Conservation (phyloP, 1,140 invertebrate genomes). For the Brachionus rotundiformis region DNA sequence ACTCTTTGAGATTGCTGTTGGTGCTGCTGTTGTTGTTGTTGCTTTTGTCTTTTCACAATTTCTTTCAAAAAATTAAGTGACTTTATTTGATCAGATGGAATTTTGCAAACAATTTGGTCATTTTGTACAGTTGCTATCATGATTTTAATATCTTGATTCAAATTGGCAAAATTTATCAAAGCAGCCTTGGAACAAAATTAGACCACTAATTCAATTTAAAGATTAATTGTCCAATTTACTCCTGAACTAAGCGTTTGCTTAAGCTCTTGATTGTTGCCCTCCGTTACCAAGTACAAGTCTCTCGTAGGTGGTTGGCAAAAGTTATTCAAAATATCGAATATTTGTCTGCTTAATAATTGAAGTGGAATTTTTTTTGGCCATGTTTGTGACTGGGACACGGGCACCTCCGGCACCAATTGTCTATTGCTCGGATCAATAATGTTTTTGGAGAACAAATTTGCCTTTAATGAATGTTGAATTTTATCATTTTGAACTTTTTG, state of each 20-base stretch:
- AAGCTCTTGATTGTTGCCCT: conserved; percentile 10
- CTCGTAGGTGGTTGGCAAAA: not conserved
- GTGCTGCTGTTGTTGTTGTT: conserved; percentile 24
- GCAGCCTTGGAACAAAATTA: conserved; percentile 10
- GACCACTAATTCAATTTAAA: not conserved
- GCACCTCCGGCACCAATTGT: conserved; percentile 11
- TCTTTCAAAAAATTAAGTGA: conserved; percentile 14
- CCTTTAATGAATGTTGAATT: not conserved
- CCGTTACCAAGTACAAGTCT: conserved; percentile 4
- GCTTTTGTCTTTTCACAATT: conserved; percentile 37
- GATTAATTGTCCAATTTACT: not conserved
- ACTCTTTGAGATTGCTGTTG: conserved; percentile 17
- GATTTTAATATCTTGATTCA: conserved; percentile 36
- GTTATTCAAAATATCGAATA: conserved; percentile 14
- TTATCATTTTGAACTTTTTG: conserved; percentile 34
- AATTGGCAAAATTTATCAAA: conserved; percentile 1
- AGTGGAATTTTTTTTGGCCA: conserved; percentile 14
- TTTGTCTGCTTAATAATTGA: conserved; percentile 22
- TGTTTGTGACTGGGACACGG: not conserved
- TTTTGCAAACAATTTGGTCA: conserved; percentile 36
- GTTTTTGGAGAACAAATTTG: not conserved
- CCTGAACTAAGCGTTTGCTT: conserved; percentile 10
- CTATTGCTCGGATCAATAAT: not conserved
- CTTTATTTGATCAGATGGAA: conserved; percentile 37
- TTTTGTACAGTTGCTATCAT: conserved; percentile 6